Evolutionary conservation across 2,888 invertebrate species (phyloP), one percentile per base, ranked within the genome.

Genomic region (Synergus gifuensis): DNA sequence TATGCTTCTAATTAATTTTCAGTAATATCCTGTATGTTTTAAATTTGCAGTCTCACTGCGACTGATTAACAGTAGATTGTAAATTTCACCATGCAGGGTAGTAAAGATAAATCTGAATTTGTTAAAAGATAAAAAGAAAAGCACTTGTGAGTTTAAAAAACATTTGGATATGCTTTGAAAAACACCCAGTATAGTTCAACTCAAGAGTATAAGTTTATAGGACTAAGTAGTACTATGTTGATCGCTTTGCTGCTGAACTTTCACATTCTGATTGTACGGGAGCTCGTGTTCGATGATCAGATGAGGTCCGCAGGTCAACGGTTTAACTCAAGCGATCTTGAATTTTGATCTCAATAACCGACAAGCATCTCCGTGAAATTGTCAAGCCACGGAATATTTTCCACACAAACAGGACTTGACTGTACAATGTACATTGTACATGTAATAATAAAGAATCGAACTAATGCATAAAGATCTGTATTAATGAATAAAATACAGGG

Each of bases 201-300:
- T 67, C 42, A 18, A 46, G 73, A 73, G 36, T 73, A 0, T 73
- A 73, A 49, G 54, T 73, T 83, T 80, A 83, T 82, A 81, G 76
- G 83, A 81, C 81, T 83, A 82, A 83, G 83, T 81, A 81, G 79
- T 79, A 80, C 82, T 80, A 85, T 82, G 87, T 85, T 89, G 88
- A 88, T 87, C 88, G 89, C 87, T 88, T 90, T 89, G 88, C 89
- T 82, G 86, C 85, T 90, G 88, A 91, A 91, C 91, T 91, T 91
- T 91, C 91, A 91, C 91, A 91, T 91, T 91, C 89, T 91, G 88
- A 89, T 89, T 80, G 77, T 63, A 79, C 82, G 67, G 83, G 82
- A 81, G 82, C 82, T 82, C 80, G 82, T 54, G 36, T 28, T 16
- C 73, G 16, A 73, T 73, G 49, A 49, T 73, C 73, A 73, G 49